These are phyloP conservation scores for Sinocyclocheilus anophthalmus DNA, from an alignment of 2,113 vertebrate species.

Conservation along the genomic window DNA sequence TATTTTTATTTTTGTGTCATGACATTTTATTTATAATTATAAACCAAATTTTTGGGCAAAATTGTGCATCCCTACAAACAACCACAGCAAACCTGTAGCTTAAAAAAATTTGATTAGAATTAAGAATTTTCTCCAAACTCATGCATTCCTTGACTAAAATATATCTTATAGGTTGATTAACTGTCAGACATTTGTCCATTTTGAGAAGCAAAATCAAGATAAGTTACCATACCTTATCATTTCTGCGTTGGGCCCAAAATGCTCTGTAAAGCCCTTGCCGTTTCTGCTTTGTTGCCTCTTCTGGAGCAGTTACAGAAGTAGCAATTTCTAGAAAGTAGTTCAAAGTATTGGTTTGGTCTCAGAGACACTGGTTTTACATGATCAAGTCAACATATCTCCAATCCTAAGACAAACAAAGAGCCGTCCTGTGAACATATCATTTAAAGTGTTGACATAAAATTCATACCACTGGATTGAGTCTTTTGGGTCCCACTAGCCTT, in stretches of 20 bases:
- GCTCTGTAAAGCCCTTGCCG: slow-evolving; percentile 54
- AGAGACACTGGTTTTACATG: not conserved
- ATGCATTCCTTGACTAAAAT: not conserved
- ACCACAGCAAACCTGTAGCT: not conserved
- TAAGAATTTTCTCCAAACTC: not conserved
- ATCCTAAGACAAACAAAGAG: not conserved
- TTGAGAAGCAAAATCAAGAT: not conserved
- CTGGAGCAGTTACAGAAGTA: slow-evolving; percentile 35
- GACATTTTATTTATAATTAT: not conserved
- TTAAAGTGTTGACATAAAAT: not conserved
- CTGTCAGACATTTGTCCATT: not conserved
- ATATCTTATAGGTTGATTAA: not conserved
- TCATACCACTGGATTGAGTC: slow-evolving; percentile 43
- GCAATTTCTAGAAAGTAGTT: slow-evolving; percentile 32
- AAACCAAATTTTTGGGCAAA: not conserved
- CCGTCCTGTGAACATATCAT: not conserved
- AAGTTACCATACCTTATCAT: slow-evolving; percentile 67
- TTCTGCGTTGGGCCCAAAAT: slow-evolving; percentile 54
- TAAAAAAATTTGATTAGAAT: too few species aligned
- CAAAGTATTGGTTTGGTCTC: slow-evolving; percentile 16
- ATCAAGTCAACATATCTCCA: not conserved
- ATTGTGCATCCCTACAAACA: not conserved
- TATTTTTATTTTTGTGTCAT: too few species aligned
- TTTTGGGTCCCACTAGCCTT: slow-evolving; percentile 23
- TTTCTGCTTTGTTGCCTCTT: slow-evolving; percentile 60